phyloP scores from a whole-genome alignment of 2,888 invertebrate species.

The Aspidapion aeneum region DNA sequence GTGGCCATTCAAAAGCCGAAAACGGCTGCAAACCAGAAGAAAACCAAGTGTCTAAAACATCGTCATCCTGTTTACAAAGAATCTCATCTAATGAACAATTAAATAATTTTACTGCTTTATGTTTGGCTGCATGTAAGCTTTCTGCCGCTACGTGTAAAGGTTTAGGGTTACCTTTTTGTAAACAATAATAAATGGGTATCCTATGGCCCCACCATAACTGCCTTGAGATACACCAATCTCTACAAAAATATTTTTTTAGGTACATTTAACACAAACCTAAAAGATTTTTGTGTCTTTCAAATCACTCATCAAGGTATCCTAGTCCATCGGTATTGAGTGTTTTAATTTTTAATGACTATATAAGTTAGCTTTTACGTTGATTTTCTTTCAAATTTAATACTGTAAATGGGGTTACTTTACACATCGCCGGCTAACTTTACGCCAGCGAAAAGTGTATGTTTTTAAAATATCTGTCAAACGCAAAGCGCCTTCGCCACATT shows the following conservation, averaged over 20 bases:
- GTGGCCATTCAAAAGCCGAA: slow-evolving; percentile 96
- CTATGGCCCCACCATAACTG: slow-evolving; percentile 99
- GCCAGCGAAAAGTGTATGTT: too few species aligned
- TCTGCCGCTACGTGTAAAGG: slow-evolving; percentile 45
- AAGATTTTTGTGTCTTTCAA: neutral
- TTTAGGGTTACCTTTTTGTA: slow-evolving; percentile 22
- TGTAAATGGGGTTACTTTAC: too few species aligned
- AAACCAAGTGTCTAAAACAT: slow-evolving; percentile 99
- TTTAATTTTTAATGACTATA: too few species aligned
- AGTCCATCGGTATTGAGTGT: too few species aligned
- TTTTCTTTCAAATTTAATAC: too few species aligned
- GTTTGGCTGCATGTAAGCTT: slow-evolving; percentile 65
- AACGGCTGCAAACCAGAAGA: slow-evolving; percentile 96
- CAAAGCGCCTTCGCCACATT: too few species aligned
- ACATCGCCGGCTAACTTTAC: too few species aligned
- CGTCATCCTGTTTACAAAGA: slow-evolving; percentile 75
- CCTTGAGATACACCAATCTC: slow-evolving; percentile 98
- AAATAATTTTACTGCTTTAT: slow-evolving; percentile 71
- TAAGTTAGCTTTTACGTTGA: too few species aligned
- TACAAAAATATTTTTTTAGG: slow-evolving; percentile 36
- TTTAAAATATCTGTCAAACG: too few species aligned
- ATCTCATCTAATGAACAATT: slow-evolving; percentile 51
- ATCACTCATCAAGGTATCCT: too few species aligned
- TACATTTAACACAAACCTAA: neutral
- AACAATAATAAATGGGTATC: slow-evolving; percentile 80